Evolutionary conservation across 2,797 vertebrate species (phyloP).

Genomic region (Rhinella marina): DNA sequence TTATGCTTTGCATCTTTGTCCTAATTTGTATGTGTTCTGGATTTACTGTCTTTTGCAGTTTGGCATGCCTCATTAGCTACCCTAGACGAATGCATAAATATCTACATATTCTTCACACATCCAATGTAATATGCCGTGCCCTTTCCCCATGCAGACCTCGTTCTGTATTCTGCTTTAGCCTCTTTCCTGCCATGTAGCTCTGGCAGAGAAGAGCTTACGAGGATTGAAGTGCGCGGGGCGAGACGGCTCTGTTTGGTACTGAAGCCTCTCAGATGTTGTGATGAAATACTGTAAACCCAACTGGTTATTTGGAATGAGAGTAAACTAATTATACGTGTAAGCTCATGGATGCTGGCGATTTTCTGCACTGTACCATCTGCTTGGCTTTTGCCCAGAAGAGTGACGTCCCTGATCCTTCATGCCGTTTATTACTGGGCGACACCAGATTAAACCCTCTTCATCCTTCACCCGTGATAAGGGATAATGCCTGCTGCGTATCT

Average conservation of each 20-base stretch:
- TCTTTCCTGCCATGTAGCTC: slow-evolving; percentile 21
- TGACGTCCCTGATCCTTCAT: slow-evolving; percentile 56
- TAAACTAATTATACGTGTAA: slow-evolving; percentile 59
- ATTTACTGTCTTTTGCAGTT: slow-evolving; percentile 2
- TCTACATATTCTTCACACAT: background rate
- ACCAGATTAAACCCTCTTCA: slow-evolving; percentile 55
- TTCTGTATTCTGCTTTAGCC: slow-evolving; percentile 11
- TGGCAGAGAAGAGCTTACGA: slow-evolving; percentile 30
- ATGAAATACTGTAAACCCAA: slow-evolving; percentile 44
- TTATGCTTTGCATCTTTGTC: background rate
- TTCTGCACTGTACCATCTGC: slow-evolving; percentile 57
- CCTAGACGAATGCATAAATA: slow-evolving; percentile 1
- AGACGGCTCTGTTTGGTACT: slow-evolving; percentile 15
- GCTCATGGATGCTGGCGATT: slow-evolving; percentile 47
- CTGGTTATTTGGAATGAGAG: slow-evolving; percentile 43
- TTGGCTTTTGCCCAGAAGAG: slow-evolving; percentile 41
- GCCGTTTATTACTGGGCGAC: slow-evolving; percentile 52
- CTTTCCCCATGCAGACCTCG: background rate
- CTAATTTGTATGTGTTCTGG: slow-evolving; percentile 3
- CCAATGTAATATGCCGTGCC: background rate
- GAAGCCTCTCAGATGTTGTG: slow-evolving; percentile 37
- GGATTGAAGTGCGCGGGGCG: slow-evolving; percentile 20
- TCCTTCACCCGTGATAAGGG: slow-evolving; percentile 44
- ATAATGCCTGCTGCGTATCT: slow-evolving; percentile 51
- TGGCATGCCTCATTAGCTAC: background rate